These are phyloP conservation scores for Candoia aspera DNA, from an alignment of 2,113 vertebrate species.

Conservation along the genomic window DNA sequence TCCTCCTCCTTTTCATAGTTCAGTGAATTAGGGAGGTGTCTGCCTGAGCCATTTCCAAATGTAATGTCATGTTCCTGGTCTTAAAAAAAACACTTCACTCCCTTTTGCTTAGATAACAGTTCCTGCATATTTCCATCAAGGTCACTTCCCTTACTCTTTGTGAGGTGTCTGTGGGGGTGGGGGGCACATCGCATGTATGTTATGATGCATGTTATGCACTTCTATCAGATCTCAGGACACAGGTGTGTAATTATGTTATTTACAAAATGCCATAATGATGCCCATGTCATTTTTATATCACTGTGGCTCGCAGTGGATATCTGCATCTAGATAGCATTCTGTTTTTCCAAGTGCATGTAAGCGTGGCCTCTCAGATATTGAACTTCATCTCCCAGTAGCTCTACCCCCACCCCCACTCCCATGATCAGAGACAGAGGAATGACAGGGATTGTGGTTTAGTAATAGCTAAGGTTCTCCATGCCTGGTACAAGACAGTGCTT, in stretches of 20 bases:
- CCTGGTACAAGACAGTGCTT: conserved; percentile 3
- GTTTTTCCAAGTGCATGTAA: background rate
- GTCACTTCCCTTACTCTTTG: background rate
- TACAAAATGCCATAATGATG: background rate
- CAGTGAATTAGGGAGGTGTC: background rate
- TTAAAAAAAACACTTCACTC: background rate
- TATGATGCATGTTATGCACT: background rate
- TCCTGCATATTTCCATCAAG: background rate
- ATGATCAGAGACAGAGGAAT: background rate
- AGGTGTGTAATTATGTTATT: background rate
- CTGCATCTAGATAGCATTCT: background rate
- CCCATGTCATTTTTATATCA: background rate
- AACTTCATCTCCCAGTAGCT: background rate
- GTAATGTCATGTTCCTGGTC: background rate
- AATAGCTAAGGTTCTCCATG: background rate
- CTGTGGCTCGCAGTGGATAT: background rate
- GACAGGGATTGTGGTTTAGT: background rate
- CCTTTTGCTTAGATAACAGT: background rate
- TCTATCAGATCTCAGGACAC: background rate
- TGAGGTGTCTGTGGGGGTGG: background rate
- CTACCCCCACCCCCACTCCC: background rate
- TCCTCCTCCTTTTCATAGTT: background rate
- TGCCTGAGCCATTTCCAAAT: background rate
- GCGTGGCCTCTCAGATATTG: background rate
- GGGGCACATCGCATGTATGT: background rate